phyloP scores from a whole-genome alignment of 2,113 vertebrate species.

The Eolophus roseicapilla region DNA sequence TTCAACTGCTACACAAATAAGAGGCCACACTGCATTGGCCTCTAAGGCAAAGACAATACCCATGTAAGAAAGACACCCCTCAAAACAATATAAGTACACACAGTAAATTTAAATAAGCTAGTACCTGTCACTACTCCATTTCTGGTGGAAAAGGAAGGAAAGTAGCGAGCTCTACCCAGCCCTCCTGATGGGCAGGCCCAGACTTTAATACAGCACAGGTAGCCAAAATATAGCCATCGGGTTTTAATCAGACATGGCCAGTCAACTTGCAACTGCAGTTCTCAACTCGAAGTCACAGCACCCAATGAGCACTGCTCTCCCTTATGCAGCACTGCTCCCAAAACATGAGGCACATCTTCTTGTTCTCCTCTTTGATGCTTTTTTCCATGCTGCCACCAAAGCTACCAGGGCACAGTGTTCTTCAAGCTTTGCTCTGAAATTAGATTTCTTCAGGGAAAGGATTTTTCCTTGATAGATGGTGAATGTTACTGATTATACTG shows the following conservation, averaged over 20 bases:
- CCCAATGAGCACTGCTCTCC: background rate
- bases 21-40: background rate
- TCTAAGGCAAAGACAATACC: background rate
- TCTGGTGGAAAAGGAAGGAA: background rate
- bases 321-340: background rate
- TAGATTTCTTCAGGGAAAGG: background rate
- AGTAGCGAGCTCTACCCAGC: background rate
- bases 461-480: background rate
- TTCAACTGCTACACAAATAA: background rate
- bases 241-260: background rate
- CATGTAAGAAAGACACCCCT: background rate
- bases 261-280: background rate
- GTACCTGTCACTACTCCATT: background rate
- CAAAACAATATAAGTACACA: background rate
- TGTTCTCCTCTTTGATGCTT: background rate
- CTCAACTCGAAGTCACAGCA: rapidly evolving
- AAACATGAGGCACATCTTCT: background rate
- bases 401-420: background rate
- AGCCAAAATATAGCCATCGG: background rate
- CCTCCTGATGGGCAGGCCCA: background rate
- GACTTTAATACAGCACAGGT: background rate
- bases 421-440: background rate
- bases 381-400: background rate
- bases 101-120: background rate
- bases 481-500: background rate